phyloP scores from a whole-genome alignment of 2,113 vertebrate species.

The Phodopus roborovskii region DNA sequence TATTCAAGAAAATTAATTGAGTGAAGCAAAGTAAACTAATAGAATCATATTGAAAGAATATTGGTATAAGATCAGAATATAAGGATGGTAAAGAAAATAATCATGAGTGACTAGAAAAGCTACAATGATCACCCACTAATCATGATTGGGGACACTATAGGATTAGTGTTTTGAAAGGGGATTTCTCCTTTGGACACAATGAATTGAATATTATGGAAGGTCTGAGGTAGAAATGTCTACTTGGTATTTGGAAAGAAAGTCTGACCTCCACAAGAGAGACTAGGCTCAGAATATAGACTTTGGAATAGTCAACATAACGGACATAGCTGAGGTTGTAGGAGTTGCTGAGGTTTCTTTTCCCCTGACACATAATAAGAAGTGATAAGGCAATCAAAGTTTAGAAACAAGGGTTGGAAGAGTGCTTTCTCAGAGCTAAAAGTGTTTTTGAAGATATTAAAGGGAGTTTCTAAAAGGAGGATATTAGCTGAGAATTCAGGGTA shows the following conservation, averaged over 20 bases:
- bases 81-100: neutral
- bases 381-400: neutral
- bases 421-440: neutral
- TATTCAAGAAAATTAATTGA: slow-evolving; percentile 2
- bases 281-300: neutral
- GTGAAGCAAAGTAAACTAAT: neutral
- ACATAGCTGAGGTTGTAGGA: neutral
- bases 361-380: neutral
- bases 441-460: neutral
- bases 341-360: slow-evolving; percentile 13
- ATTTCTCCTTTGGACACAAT: neutral
- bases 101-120: neutral
- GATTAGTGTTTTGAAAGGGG: neutral
- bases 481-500: neutral
- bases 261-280: slow-evolving; percentile 20
- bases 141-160: neutral
- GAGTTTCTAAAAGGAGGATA: neutral
- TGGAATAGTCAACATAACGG: neutral
- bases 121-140: neutral
- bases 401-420: neutral
- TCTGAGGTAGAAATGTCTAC: neutral
- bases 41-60: slow-evolving; percentile 33
- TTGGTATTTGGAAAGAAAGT: neutral
- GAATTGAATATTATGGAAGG: neutral
- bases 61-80: neutral